Conservation (phyloP, 1,140 invertebrate species). For the Rhopalosiphum padi region DNA sequence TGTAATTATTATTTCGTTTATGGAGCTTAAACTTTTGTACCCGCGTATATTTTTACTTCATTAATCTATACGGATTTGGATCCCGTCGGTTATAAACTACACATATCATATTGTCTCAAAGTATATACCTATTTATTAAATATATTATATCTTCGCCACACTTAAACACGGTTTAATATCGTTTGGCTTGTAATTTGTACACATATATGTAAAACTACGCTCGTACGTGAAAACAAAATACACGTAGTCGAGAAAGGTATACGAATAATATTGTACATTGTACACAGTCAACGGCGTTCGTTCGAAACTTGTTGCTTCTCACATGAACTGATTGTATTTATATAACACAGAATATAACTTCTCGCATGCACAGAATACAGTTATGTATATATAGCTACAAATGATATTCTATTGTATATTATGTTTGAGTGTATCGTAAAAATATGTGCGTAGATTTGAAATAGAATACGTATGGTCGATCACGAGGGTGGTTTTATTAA, state of each 20-base stretch:
- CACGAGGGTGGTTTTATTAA: too few relatives aligned
- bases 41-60: background rate
- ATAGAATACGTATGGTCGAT: too few relatives aligned
- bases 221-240: background rate
- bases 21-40: background rate
- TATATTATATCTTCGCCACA: background rate
- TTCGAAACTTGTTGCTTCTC: background rate
- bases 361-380: background rate
- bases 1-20: constrained; percentile 14
- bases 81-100: background rate
- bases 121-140: background rate
- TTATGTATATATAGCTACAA: background rate
- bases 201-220: background rate
- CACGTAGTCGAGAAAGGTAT: background rate
- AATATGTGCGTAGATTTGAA: too few relatives aligned
- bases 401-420: too few relatives aligned
- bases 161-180: background rate
- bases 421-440: too few relatives aligned
- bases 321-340: background rate
- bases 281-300: background rate
- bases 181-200: background rate
- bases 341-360: background rate
- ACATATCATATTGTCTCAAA: background rate
- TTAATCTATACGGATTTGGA: background rate
- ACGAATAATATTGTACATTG: background rate